Conservation (phyloP, 2,113 vertebrate genomes). For the Stigmatopora argus region DNA sequence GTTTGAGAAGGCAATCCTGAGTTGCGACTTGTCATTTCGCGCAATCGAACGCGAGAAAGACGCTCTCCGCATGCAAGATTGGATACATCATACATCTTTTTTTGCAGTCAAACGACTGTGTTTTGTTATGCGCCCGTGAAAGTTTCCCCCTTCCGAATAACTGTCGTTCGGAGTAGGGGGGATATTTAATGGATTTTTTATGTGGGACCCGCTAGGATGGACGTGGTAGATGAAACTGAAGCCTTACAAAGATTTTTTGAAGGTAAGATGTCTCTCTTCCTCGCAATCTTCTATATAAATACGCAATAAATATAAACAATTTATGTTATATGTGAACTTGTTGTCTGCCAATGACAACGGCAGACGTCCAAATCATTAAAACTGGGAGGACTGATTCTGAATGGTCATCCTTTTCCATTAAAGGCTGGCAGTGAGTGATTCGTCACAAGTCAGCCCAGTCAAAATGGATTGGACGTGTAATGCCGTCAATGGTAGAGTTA, state of each 20-base stretch:
- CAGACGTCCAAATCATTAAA: too few species aligned
- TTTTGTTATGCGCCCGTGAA: constrained; percentile 56
- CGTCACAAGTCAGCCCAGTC: too few species aligned
- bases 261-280: constrained; percentile 72
- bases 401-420: too few species aligned
- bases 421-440: too few species aligned
- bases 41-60: constrained; percentile 13
- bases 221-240: constrained; percentile 98
- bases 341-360: background rate
- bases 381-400: too few species aligned
- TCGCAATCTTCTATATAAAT: background rate
- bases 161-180: constrained; percentile 56
- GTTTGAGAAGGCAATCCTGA: constrained; percentile 3
- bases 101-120: background rate
- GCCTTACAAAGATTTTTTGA: constrained; percentile 97
- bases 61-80: constrained; percentile 6
- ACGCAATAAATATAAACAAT: background rate
- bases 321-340: too few species aligned
- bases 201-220: constrained; percentile 81
- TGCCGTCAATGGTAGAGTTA: too few species aligned
- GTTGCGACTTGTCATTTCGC: constrained; percentile 18
- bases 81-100: constrained; percentile 16
- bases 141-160: constrained; percentile 59
- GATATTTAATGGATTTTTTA: constrained; percentile 74
- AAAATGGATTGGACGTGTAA: too few species aligned